phyloP scores from a whole-genome alignment of 2,888 invertebrate species.

The Diarsia rubi region DNA sequence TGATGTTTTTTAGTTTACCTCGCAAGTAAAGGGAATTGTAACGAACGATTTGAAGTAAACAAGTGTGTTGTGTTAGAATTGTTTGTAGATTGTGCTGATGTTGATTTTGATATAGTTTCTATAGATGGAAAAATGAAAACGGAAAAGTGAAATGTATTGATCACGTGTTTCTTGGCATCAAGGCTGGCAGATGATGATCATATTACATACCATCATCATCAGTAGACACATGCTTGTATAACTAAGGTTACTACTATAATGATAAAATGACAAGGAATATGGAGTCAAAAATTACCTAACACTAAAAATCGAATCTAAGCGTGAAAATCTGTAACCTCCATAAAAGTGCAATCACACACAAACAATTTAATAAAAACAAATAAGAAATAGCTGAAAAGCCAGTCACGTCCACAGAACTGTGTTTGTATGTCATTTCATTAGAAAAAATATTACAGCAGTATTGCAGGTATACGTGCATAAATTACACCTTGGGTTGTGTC shows the following conservation, averaged over 20 bases:
- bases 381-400: constrained; percentile 32
- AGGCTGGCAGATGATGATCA: background rate
- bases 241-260: too few relatives aligned
- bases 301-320: background rate
- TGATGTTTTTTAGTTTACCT: constrained; percentile 59
- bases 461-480: constrained; percentile 73
- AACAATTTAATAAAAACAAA: background rate
- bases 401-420: constrained; percentile 57
- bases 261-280: background rate
- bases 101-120: background rate
- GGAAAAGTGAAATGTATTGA: background rate
- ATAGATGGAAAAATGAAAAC: background rate
- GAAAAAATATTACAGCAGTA: constrained; percentile 55
- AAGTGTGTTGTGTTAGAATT: constrained; percentile 44
- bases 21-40: constrained; percentile 63
- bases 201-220: background rate
- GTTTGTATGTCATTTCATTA: constrained; percentile 64
- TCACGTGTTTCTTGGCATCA: background rate
- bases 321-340: constrained; percentile 26
- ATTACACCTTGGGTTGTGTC: constrained; percentile 74
- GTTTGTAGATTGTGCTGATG: background rate
- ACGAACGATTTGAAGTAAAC: constrained; percentile 49
- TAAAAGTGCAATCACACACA: constrained; percentile 21
- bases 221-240: too few relatives aligned
- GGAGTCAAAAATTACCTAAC: background rate